Evolutionary conservation across 2,113 vertebrate genomes (phyloP).

Genomic region (Zapus hudsonius): DNA sequence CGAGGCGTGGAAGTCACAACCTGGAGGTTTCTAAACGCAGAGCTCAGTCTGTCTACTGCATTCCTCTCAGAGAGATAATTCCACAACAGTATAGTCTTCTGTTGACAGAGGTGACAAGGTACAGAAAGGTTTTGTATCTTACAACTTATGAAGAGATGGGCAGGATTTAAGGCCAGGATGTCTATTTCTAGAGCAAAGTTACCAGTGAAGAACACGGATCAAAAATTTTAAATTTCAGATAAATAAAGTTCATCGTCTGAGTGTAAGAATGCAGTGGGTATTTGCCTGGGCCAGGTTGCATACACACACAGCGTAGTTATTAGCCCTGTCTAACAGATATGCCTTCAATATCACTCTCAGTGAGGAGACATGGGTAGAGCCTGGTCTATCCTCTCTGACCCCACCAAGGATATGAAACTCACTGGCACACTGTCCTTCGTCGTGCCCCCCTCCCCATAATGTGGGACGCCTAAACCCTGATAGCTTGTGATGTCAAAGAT

Average conservation of each 20-base stretch:
- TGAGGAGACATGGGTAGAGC: neutral
- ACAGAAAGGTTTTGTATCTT: neutral
- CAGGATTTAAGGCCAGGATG: neutral
- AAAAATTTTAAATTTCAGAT: neutral
- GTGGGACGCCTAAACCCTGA: fast-evolving
- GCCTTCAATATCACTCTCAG: fast-evolving
- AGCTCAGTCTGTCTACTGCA: no score
- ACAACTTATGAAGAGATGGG: neutral
- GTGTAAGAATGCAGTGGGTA: neutral
- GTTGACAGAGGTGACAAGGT: neutral
- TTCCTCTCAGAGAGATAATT: no score
- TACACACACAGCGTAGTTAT: fast-evolving
- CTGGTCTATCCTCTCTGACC: neutral
- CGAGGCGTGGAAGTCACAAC: no score
- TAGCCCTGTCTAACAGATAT: neutral
- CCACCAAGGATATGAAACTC: fast-evolving
- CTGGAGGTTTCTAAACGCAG: no score
- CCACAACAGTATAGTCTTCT: neutral
- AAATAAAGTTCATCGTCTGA: neutral
- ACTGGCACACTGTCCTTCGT: neutral
- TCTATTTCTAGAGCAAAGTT: neutral
- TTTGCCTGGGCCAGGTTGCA: neutral
- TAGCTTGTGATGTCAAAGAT: neutral
- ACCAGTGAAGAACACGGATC: no score
- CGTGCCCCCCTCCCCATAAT: no score